Base-by-base conservation (phyloP, 2,888 invertebrate species). In the Eupithecia subumbrata region DNA sequence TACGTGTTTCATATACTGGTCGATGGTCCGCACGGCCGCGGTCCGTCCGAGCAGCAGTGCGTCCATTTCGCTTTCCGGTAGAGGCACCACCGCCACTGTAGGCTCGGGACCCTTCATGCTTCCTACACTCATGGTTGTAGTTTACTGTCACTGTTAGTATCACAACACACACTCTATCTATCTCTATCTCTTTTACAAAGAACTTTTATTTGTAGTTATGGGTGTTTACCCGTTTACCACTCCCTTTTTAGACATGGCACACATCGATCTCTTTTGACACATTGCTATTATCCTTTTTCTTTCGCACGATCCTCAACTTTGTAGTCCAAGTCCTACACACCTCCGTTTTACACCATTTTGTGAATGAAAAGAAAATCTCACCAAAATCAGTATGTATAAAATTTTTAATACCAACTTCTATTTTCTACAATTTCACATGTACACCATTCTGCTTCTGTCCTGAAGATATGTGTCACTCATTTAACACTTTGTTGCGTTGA, bases 11-110 rank as follows among this genome's bases (percentile, higher is more conserved):
- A 94, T 89, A 94, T 94, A 95, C 93, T 94, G 94, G 92, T 95
- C 94, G 91, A 95, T 95, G 80, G 91, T 91, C 96, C 97, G 97
- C 95, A 97, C 97, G 37, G 97, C 68, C 97, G 97, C 96, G 71
- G 97, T 97, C 87, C 97, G 95, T 81, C 97, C 97, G 74, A 97
- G 95, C 80, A 97, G 95, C 83, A 97, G 91, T 69, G 97, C 97
- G 88, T 97, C 97, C 97, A 97, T 97, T 95, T 97, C 97, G 82
- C 97, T 96, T 90, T 97, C 97, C 12, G 96, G 96, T 56, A 96
- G 95, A 63, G 96, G 95, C 71, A 96, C 95, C 89, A 96, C 95
- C 12, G 95, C 95, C 89, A 96, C 96, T 80, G 96, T 95, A 78
- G 96, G 96, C 80, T 94, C 95, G 4, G 92, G 90, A 43, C 95